Percentiles rank a stretch among this genome's conserved stretches.
These are phyloP conservation scores for Danio jaintianensis DNA, from an alignment of 2,797 vertebrate genomes.

Conservation along the genomic window DNA sequence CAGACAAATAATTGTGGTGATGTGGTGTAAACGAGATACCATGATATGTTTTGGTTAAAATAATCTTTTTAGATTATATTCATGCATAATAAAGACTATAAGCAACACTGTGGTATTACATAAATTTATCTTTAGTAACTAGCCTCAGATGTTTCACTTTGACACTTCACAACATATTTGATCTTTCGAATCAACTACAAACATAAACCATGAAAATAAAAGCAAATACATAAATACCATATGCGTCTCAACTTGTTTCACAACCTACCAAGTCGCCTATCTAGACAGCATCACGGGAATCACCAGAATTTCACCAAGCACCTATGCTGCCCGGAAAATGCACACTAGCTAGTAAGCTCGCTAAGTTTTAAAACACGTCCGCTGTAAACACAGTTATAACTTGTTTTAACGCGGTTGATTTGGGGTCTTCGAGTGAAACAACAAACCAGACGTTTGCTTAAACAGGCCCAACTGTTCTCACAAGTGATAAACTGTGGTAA, in stretches of 20 bases:
- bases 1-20: background rate
- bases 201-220: background rate
- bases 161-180: background rate
- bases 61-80: background rate
- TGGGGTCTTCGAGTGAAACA: background rate
- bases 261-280: background rate
- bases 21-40: background rate
- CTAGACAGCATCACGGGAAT: background rate
- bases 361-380: conserved; percentile 18
- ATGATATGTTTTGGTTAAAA: background rate
- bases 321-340: background rate
- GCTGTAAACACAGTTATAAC: background rate
- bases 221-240: background rate
- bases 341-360: background rate
- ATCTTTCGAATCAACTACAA: background rate
- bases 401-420: background rate
- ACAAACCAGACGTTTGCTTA: background rate
- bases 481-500: background rate
- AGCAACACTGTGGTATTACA: background rate
- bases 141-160: background rate
- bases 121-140: conserved; percentile 4
- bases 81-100: background rate
- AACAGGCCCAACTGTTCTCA: background rate
- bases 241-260: background rate
- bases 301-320: background rate